Conservation (phyloP, 2,113 vertebrate species). For the Callipepla squamata region DNA sequence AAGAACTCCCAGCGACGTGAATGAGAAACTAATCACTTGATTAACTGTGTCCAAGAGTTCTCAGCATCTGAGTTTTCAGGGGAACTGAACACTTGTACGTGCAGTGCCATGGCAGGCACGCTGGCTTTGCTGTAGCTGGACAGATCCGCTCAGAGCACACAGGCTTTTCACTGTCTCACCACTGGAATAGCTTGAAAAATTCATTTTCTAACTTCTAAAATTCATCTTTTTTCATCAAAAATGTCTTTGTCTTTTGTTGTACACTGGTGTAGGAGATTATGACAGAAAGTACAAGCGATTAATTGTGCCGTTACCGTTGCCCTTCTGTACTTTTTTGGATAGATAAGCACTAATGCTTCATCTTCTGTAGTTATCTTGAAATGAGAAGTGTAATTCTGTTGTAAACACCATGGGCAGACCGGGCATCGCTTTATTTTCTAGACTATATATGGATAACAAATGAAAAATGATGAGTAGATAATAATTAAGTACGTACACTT, state of each 20-base stretch:
- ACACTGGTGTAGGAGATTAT: constrained; percentile 37
- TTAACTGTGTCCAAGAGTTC: neutral
- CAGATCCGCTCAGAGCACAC: neutral
- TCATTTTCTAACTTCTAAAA: neutral
- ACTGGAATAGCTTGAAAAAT: neutral
- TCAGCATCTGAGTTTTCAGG: neutral
- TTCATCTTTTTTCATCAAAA: constrained; percentile 32
- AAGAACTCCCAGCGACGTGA: neutral
- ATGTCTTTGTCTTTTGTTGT: neutral
- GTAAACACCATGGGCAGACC: neutral
- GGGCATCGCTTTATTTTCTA: neutral
- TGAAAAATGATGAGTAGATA: constrained; percentile 4
- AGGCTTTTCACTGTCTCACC: neutral
- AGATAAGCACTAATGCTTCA: neutral
- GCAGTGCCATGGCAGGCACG: neutral
- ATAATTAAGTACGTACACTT: constrained; percentile 50
- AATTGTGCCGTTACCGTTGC: neutral
- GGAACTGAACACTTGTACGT: neutral
- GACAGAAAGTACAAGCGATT: constrained; percentile 14
- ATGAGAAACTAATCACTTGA: neutral
- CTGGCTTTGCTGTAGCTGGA: neutral
- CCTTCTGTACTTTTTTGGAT: neutral
- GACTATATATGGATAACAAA: neutral
- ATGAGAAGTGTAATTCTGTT: neutral
- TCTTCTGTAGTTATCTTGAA: neutral